A percentile compares a stretch with the other conserved stretches of the same genome.
Evolutionary conservation across 2,797 vertebrate genomes (phyloP).

Genomic region (Erpetoichthys calabaricus): DNA sequence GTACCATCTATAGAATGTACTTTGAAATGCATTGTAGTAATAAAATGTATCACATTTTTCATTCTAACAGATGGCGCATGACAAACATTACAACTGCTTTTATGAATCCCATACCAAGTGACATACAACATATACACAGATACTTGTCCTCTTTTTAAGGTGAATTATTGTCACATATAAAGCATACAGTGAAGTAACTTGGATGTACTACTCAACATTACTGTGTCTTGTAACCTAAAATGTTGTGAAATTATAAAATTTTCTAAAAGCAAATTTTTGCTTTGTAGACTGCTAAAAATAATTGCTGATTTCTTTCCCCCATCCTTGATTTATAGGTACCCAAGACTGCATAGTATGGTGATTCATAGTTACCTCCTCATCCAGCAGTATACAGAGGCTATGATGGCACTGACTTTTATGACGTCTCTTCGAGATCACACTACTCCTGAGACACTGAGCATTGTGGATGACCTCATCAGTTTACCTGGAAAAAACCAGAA

Average conservation of each 20-base stretch:
- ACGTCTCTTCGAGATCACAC: conserved; percentile 80
- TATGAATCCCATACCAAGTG: too few species aligned
- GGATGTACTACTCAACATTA: too few species aligned
- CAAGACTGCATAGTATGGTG: conserved; percentile 93
- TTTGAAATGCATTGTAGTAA: too few species aligned
- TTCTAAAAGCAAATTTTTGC: too few species aligned
- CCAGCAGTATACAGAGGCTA: conserved; percentile 92
- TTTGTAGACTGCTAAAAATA: too few species aligned
- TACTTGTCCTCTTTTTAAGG: not conserved
- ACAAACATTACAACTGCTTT: too few species aligned
- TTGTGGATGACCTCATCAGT: conserved; percentile 85
- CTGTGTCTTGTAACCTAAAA: not conserved
- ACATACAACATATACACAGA: not conserved
- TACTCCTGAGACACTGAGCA: conserved; percentile 86
- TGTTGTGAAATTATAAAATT: not conserved
- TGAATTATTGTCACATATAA: not conserved
- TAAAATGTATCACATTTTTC: too few species aligned
- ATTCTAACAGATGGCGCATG: too few species aligned
- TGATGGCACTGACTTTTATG: conserved; percentile 86
- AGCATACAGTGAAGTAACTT: not conserved
- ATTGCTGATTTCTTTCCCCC: too few species aligned
- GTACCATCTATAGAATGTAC: too few species aligned
- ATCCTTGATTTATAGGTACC: conserved; percentile 56
- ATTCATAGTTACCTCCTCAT: conserved; percentile 95
- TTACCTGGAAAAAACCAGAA: conserved; percentile 61